Base-by-base conservation (phyloP, 2,888 invertebrate genomes). In the Beris morrisii region DNA sequence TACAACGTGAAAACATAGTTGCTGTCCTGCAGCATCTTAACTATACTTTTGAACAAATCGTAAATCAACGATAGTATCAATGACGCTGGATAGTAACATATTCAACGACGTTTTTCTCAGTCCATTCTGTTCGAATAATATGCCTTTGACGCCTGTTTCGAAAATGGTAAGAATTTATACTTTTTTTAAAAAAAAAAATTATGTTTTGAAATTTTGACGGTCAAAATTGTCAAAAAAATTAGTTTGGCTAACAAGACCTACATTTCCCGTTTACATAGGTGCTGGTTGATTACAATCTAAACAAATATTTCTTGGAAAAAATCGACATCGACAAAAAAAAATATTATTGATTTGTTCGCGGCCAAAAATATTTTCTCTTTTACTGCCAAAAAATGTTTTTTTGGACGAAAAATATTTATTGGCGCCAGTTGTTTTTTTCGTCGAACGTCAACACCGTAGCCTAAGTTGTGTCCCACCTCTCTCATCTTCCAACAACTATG, bases 91-190 rank as follows among this genome's bases (percentile, higher is more conserved):
- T 65, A 69, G 61, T 55, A 67, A 70, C 64, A 70, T 71, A 28
- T 71, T 71, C 44, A 71, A 71, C 59, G 71, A 71, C 68, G 71
- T 71, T 28, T 71, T 66, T 57, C 55, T 71, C n/a, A 71, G 69
- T 65, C 65, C 71, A 44, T 68, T 66, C 48, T 65, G 54, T 58
- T 46, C 66, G 22, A 65, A 64, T 44, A 79, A 73, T 67, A 77
- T 77, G 74, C 79, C 78, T 69, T 71, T 79, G 54, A 79, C 80
- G 69, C 79, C 80, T 44, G 74, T 79, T 71, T 79, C 80, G 54
- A 81, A 81, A 79, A 73, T 76, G 79, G 79, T 80, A 78, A 80
- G 80, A 57, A 67, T 43, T 22, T 22, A 28, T 53, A 15, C 7
- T 12, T 53, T 22, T 53, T 53, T 22, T 53, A 12, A n/a, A n/a